phyloP scores from a whole-genome alignment of 23 tunicate genomes.

The Halocynthia roretzi region DNA sequence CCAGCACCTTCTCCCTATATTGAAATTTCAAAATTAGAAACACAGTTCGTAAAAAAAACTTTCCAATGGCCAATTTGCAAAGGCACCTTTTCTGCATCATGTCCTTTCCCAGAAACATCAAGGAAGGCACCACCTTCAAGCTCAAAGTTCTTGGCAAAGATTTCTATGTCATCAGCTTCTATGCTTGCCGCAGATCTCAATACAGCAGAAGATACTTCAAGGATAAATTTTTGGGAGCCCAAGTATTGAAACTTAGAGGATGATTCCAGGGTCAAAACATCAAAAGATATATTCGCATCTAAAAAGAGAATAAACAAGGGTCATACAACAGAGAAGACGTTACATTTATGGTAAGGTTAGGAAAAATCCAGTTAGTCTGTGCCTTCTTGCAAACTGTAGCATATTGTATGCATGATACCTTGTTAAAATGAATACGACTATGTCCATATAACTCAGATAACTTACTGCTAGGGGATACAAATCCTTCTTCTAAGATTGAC shows the following conservation, averaged over 20 bases:
- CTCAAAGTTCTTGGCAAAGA: constrained; percentile 6
- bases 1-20: no score
- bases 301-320: neutral
- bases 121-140: constrained; percentile 22
- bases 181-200: constrained; percentile 16
- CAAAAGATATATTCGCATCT: constrained; percentile 12
- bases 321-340: no score
- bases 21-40: no score
- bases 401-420: no score
- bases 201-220: constrained; percentile 1
- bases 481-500: constrained; percentile 1
- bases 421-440: no score
- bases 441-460: neutral
- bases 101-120: constrained; percentile 12
- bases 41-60: neutral
- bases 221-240: neutral
- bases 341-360: no score
- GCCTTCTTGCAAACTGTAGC: no score
- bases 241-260: neutral
- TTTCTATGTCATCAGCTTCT: neutral
- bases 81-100: neutral
- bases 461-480: constrained; percentile 6
- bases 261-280: constrained; percentile 25
- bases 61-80: neutral
- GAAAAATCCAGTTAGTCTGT: no score